Base-by-base conservation (phyloP, 1,140 invertebrate species). In the Lethrus apterus region DNA sequence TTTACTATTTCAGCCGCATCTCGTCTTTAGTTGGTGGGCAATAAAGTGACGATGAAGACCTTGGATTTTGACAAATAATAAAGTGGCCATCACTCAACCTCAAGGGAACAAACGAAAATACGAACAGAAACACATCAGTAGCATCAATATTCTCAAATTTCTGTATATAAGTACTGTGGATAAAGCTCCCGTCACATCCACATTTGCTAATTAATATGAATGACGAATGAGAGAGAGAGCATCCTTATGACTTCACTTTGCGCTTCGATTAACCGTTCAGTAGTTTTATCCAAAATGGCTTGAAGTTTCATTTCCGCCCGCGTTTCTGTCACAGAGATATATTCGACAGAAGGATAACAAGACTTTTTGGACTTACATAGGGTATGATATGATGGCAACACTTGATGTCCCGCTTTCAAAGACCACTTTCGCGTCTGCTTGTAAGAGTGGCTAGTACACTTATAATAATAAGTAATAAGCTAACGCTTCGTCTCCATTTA, bases 211-310 rank as follows among this genome's bases (percentile, higher is more conserved):
- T 41, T 20, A 41, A 18, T 7, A 24, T 41, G 17, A 19, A 47
- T 5, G 10, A n/a, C 1, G 32, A 36, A 17, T 21, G 8, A 10
- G 15, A 29, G n/a, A 31, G 21, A 3, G 11, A 44, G 19, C 11
- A 13, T 31, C 30, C 24, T 41, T 18, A 41, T 10, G 24, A 79
- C 71, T 59, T 67, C 44, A 52, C 8, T 35, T 32, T 55, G 15
- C n/a, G 20, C 52, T 36, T 40, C 13, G 29, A 55, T 23, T 18
- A 52, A 44, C 13, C 53, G 35, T 33, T 48, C 35, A 46, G 24
- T 41, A 20, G 46, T 52, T 46, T 49, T 19, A 52, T 52, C 46
- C 34, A 52, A 31, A 19, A 52, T 49, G 7, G 53, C 50, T 46
- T 55, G 53, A 24, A 55, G 30, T 36, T 50, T 45, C 13, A 55